Conservation (phyloP, 2,888 invertebrate species). For the Andrena minutula region DNA sequence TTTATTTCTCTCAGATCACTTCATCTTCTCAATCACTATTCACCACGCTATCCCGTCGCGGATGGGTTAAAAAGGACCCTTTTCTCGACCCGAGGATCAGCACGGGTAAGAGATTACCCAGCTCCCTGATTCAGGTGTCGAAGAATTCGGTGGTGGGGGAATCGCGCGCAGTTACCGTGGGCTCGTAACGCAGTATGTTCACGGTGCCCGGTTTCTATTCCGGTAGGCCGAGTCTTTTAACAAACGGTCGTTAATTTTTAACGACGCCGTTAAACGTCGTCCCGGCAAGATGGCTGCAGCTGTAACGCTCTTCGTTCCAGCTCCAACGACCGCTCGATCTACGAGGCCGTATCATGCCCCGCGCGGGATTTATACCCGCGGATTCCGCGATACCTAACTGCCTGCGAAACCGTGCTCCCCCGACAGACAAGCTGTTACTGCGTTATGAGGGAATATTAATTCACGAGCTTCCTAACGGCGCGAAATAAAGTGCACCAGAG, state of each 20-base stretch:
- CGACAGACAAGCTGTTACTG: background rate
- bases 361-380: constrained; percentile 34
- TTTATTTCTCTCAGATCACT: constrained; percentile 7
- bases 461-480: constrained; percentile 12
- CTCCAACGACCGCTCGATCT: constrained; percentile 39
- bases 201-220: constrained; percentile 76
- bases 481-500: constrained; percentile 31
- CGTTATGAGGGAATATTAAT: constrained; percentile 40
- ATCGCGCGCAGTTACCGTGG: constrained; percentile 55
- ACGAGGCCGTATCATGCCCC: constrained; percentile 21
- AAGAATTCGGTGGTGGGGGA: constrained; percentile 25
- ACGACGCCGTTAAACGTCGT: constrained; percentile 79
- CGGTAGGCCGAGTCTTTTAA: constrained; percentile 77
- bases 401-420: constrained; percentile 5
- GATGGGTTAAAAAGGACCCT: no score
- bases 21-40: background rate
- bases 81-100: no score
- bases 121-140: background rate
- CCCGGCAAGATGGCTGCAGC: constrained; percentile 82
- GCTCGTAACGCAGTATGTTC: constrained; percentile 59
- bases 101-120: no score
- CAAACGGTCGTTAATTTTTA: constrained; percentile 81
- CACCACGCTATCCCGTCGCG: no score
- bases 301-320: constrained; percentile 72
- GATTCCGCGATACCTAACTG: constrained; percentile 27